These are phyloP conservation scores for Eulemur rufifrons DNA, from an alignment of 2,113 vertebrate species.

Conservation along the genomic window DNA sequence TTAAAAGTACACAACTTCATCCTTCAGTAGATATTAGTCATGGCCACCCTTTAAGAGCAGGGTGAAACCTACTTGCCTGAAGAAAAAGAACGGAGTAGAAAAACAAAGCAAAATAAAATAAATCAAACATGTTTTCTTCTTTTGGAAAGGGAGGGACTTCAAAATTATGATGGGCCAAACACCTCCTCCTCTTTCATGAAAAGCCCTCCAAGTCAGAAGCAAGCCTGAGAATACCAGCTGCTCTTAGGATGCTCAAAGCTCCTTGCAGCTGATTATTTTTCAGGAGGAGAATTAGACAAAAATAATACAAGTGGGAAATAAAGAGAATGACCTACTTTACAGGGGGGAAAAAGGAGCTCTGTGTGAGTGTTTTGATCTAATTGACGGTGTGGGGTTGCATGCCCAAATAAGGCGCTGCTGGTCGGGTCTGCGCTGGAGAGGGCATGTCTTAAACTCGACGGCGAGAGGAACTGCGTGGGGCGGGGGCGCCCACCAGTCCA, in stretches of 20 bases:
- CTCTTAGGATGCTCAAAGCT: constrained; percentile 33
- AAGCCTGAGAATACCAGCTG: constrained; percentile 40
- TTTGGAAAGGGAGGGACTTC: constrained; percentile 33
- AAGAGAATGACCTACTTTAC: constrained; percentile 84
- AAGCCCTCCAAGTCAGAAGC: constrained; percentile 26
- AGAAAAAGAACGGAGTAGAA: neutral
- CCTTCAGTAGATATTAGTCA: constrained; percentile 79
- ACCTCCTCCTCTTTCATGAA: constrained; percentile 21
- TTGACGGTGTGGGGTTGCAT: constrained; percentile 80
- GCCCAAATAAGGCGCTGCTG: constrained; percentile 74
- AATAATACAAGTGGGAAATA: constrained; percentile 79
- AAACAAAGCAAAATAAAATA: constrained; percentile 41
- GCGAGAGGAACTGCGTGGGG: neutral
- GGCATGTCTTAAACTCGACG: neutral
- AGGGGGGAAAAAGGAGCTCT: constrained; percentile 51
- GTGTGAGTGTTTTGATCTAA: constrained; percentile 82
- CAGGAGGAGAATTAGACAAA: constrained; percentile 73
- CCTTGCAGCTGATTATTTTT: constrained; percentile 73
- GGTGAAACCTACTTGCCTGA: constrained; percentile 37
- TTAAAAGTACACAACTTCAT: constrained; percentile 79
- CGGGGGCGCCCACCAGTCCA: neutral
- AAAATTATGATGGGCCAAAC: neutral
- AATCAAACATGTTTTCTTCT: neutral
- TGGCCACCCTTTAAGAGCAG: constrained; percentile 59
- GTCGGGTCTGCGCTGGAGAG: constrained; percentile 38